These are phyloP conservation scores for Columbina picui DNA, from an alignment of 2,113 vertebrate genomes.

Conservation along the genomic window DNA sequence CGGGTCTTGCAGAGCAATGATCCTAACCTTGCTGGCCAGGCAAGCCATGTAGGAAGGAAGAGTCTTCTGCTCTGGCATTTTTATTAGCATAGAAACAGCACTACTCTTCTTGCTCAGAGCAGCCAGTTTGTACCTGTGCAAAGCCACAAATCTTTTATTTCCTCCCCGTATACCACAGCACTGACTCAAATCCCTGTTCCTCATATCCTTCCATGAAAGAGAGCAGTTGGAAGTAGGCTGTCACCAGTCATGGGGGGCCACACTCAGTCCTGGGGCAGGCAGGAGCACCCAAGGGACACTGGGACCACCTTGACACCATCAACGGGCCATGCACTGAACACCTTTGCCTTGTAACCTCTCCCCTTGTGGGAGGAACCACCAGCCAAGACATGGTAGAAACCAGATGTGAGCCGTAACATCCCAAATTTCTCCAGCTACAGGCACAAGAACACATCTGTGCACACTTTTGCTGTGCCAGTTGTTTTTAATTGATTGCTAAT, in stretches of 20 bases:
- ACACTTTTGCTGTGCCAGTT: background rate
- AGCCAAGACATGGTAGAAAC: background rate
- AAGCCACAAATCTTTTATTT: background rate
- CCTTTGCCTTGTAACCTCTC: background rate
- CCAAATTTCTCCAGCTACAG: background rate
- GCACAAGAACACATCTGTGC: background rate
- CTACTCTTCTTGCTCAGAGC: background rate
- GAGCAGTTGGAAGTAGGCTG: background rate
- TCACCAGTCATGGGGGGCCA: background rate
- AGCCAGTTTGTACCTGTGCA: background rate
- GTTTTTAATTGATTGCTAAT: background rate
- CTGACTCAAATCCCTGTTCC: background rate
- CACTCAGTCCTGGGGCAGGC: background rate
- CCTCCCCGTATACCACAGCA: background rate
- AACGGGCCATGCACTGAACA: background rate
- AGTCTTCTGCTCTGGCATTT: background rate
- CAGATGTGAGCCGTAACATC: background rate
- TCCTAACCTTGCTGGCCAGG: background rate
- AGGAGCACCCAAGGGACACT: background rate
- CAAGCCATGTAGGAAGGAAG: background rate
- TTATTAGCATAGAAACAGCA: background rate
- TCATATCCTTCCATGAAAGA: fast-evolving
- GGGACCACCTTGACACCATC: background rate
- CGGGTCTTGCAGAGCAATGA: background rate
- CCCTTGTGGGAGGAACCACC: background rate